A percentile compares a stretch with the other conserved stretches of the same genome.
These are phyloP conservation scores for Caerostris extrusa DNA, from an alignment of 1,140 invertebrate genomes.

Conservation along the genomic window DNA sequence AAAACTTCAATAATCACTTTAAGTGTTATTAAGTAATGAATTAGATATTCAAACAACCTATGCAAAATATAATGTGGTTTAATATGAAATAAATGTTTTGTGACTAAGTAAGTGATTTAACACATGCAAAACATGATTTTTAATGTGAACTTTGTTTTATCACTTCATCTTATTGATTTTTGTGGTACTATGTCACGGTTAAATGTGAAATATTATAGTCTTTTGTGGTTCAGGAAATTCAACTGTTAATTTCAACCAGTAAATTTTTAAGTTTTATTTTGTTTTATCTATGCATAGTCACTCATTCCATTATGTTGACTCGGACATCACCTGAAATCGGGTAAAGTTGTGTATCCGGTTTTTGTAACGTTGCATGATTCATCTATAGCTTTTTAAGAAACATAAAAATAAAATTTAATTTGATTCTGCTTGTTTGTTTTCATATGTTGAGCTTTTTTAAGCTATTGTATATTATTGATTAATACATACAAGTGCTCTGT, in stretches of 20 bases:
- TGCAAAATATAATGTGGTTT: conserved; percentile 46
- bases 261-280: conserved; percentile 70
- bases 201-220: conserved; percentile 10
- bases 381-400: conserved; percentile 72
- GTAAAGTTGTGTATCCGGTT: conserved; percentile 49
- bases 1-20: background rate
- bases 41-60: conserved; percentile 33
- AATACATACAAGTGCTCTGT: background rate
- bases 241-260: conserved; percentile 9
- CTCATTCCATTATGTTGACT: conserved; percentile 62
- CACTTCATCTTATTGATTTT: conserved; percentile 50
- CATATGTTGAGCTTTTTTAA: background rate
- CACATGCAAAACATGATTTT: conserved; percentile 38
- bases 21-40: background rate
- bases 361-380: conserved; percentile 57
- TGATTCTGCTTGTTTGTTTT: conserved; percentile 1
- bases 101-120: conserved; percentile 41
- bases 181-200: background rate
- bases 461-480: background rate
- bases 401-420: conserved; percentile 64
- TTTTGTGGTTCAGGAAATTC: conserved; percentile 37
- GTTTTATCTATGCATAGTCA: conserved; percentile 64
- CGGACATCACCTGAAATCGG: conserved; percentile 17
- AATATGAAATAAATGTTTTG: conserved; percentile 62
- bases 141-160: conserved; percentile 52